These are phyloP conservation scores for Tenthredo livida DNA, from an alignment of 2,888 invertebrate genomes.

Conservation along the genomic window DNA sequence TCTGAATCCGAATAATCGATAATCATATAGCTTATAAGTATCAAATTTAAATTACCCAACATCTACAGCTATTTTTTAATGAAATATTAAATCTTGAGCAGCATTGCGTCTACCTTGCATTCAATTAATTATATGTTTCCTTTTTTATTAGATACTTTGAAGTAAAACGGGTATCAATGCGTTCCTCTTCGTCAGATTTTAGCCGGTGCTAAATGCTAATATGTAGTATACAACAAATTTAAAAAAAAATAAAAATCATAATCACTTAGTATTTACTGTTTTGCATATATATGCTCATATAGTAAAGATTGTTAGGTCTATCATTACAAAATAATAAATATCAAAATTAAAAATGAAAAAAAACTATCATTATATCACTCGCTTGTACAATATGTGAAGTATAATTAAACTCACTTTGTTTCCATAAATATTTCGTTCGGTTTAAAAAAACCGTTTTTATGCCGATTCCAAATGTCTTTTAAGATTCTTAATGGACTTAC, in stretches of 20 bases:
- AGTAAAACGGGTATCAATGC: neutral
- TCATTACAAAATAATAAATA: neutral
- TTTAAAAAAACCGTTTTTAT: too few relatives aligned
- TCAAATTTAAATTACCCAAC: conserved; percentile 14
- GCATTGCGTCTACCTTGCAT: conserved; percentile 1
- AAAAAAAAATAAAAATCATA: neutral
- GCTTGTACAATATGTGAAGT: conserved; percentile 1
- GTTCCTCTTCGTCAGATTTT: neutral
- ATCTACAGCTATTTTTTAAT: neutral
- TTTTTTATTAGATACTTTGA: conserved; percentile 14
- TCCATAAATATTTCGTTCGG: too few relatives aligned
- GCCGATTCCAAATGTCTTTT: neutral
- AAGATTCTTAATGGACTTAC: neutral
- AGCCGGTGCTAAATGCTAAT: conserved; percentile 28
- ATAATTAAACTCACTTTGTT: neutral
- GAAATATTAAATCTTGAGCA: conserved; percentile 1
- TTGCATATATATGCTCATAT: neutral
- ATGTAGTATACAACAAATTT: neutral
- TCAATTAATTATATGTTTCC: neutral
- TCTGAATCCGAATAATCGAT: conserved; percentile 19
- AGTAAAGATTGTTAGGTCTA: neutral
- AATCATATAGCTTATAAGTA: conserved; percentile 32
- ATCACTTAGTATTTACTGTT: neutral
- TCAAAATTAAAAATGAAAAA: neutral
- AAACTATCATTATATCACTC: neutral